Conservation (phyloP, 2,888 invertebrate species). For the Biston stratarius region DNA sequence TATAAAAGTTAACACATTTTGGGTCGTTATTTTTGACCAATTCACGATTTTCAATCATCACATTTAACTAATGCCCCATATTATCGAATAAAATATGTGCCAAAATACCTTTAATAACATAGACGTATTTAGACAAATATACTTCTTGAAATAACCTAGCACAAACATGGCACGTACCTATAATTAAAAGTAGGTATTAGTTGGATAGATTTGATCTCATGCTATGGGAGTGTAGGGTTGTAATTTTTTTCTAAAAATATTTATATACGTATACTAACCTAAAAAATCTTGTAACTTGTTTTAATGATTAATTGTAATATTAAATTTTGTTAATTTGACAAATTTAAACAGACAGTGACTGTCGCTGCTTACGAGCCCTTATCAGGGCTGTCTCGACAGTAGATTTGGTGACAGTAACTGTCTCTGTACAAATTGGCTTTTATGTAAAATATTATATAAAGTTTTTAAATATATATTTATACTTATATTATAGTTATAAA, state of each 20-base stretch:
- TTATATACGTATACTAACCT: background rate
- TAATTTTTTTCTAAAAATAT: conserved; percentile 8
- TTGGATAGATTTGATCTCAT: conserved; percentile 36
- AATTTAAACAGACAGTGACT: background rate
- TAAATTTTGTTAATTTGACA: background rate
- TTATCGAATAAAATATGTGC: conserved; percentile 32
- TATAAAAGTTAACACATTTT: background rate
- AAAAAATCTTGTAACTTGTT: background rate
- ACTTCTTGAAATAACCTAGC: conserved; percentile 28
- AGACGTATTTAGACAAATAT: conserved; percentile 29
- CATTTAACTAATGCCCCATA: conserved; percentile 26
- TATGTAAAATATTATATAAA: too few relatives aligned
- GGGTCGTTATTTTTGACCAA: conserved; percentile 13
- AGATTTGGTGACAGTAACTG: too few relatives aligned
- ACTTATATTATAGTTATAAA: background rate
- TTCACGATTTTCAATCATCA: conserved; percentile 10
- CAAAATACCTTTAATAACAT: conserved; percentile 24
- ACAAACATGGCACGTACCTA: conserved; percentile 28
- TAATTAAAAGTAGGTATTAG: conserved; percentile 15
- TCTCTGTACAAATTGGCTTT: too few relatives aligned
- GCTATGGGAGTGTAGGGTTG: conserved; percentile 23
- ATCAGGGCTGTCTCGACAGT: too few relatives aligned
- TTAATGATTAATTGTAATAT: background rate
- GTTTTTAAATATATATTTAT: too few relatives aligned
- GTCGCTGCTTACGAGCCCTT: too few relatives aligned